Conservation (phyloP, 2,888 invertebrate species). For the Andrena minutula region DNA sequence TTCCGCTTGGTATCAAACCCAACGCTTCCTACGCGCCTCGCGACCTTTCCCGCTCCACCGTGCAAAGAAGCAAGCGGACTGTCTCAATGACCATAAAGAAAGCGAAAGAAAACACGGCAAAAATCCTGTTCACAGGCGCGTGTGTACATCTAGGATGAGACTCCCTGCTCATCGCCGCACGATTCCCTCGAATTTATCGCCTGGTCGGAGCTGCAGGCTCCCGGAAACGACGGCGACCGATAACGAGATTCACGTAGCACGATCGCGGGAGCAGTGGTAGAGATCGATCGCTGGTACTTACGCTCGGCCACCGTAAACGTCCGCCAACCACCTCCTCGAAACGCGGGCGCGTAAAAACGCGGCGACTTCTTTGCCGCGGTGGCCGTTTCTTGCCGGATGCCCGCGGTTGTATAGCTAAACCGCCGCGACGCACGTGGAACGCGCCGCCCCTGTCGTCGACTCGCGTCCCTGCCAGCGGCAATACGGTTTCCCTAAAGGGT, state of each 20-base stretch:
- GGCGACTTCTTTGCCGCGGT: constrained; percentile 44
- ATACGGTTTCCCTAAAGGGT: constrained; percentile 61
- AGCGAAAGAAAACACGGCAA: neutral
- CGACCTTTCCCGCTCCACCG: neutral
- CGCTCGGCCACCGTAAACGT: constrained; percentile 50
- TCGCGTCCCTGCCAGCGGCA: neutral
- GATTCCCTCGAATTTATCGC: constrained; percentile 9
- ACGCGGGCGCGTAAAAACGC: constrained; percentile 41
- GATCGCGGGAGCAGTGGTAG: constrained; percentile 4
- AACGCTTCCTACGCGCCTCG: neutral
- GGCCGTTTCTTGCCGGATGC: constrained; percentile 39
- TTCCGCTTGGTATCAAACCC: neutral
- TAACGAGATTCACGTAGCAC: constrained; percentile 58
- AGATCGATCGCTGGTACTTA: constrained; percentile 41
- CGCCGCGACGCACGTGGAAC: constrained; percentile 51
- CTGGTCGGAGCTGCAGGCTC: neutral
- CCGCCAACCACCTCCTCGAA: constrained; percentile 46
- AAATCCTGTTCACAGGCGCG: neutral
- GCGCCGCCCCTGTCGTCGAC: neutral
- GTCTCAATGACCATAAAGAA: neutral
- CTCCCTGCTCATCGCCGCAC: neutral
- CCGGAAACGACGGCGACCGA: constrained; percentile 27
- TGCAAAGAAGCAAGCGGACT: neutral
- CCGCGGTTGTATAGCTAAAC: constrained; percentile 45
- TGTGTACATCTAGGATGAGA: neutral